Percentiles rank a stretch among this genome's conserved stretches.
Conservation (phyloP, 2,888 invertebrate genomes). For the Thymelicus acteon region DNA sequence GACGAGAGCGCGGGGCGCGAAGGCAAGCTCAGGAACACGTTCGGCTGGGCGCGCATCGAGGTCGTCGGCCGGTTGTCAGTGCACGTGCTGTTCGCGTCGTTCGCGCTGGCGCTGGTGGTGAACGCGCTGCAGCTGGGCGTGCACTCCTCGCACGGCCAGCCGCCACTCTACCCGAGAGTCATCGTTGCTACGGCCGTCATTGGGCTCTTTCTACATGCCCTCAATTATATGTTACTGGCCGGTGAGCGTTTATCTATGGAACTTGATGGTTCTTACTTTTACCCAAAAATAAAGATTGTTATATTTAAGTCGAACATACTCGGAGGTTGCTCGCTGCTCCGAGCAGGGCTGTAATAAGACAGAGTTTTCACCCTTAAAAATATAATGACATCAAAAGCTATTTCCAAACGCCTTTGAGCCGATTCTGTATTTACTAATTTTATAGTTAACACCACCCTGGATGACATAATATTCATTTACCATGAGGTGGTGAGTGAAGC, state of each 20-base stretch:
- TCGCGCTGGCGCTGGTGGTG: conserved; percentile 92
- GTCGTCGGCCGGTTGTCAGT: conserved; percentile 93
- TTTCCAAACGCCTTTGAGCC: no score
- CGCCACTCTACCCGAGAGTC: conserved; percentile 86
- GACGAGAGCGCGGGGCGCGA: conserved; percentile 84
- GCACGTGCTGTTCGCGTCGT: conserved; percentile 92
- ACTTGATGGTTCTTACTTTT: no score
- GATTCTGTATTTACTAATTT: no score
- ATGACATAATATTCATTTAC: no score
- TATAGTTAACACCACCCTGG: no score
- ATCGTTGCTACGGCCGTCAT: conserved; percentile 92
- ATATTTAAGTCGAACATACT: no score
- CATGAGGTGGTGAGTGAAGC: no score
- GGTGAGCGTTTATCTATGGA: conserved; percentile 72
- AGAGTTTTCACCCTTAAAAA: no score
- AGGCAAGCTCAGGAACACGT: conserved; percentile 93
- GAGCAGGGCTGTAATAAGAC: no score
- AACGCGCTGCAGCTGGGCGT: conserved; percentile 93
- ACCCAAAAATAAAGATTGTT: no score
- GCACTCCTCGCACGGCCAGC: conserved; percentile 84
- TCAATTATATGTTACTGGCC: conserved; percentile 92
- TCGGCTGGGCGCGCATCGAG: conserved; percentile 96
- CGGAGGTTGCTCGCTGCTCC: no score
- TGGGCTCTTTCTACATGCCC: conserved; percentile 90
- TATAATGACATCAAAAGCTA: no score